Evolutionary conservation across 2,113 vertebrate species (phyloP), one percentile per base, ranked within the genome.

Genomic region (Isurus oxyrinchus): DNA sequence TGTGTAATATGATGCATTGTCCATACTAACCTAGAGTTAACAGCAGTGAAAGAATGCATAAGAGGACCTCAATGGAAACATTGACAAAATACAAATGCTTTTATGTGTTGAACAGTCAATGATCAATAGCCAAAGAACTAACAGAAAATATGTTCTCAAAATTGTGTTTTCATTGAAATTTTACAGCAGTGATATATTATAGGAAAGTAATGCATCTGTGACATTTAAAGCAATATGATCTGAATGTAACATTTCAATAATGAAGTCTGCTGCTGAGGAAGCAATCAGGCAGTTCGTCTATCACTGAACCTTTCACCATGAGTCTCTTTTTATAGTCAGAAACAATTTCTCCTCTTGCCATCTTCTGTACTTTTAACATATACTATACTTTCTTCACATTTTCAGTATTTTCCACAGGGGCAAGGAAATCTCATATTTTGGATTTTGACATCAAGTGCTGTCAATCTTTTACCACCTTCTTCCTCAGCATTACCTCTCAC

Each of bases 221-320:
- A 95, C 94, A 95, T 95, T 95, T 95, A 95, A 95, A 95, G 93
- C 93, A 67, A 66, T 95, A 66, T 95, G 93, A 95, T 95, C 63
- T 95, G 93, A 95, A 69, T 67, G 93, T 95, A 95, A 95, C 93
- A 95, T 95, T 95, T 95, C 66, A 95, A 66, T 95, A 95, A 95
- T 95, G 93, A 95, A 95, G 59, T 95, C 61, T 95, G 63, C 61
- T 95, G 35, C 66, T 95, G 93, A 95, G 63, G 93, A 95, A 95
- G 93, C 93, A 95, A 95, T 95, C 93, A 95, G 93, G 59, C 61
- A 94, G 93, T 94, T 94, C 40, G 93, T 66, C 61, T 69, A 95
- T 95, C 61, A 91, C 66, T 95, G 61, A 95, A 66, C 61, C 63
- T 49, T 95, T 66, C 93, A 95, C 93, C 10, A 66, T 27, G n/a